Percentiles rank a stretch among this genome's conserved stretches.
Evolutionary conservation across 2,113 vertebrate species (phyloP).

Genomic region (Chloroceryle aenea): DNA sequence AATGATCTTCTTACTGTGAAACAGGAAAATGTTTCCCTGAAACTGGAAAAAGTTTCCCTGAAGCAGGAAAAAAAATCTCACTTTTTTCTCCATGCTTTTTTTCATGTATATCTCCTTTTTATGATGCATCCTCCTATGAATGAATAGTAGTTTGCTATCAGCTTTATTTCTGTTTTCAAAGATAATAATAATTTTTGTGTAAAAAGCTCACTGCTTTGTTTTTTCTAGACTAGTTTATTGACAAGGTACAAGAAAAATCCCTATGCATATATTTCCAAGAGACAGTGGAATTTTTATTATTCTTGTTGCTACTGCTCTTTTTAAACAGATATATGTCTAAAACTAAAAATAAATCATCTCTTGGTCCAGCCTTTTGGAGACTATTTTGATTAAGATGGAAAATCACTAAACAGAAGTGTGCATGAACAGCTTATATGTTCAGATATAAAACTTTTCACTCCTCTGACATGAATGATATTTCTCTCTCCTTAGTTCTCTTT

Average conservation of each 20-base stretch:
- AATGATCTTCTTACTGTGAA: not conserved
- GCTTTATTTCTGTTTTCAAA: conserved; percentile 24
- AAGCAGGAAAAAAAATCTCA: not conserved
- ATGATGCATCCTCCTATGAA: not conserved
- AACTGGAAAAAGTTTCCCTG: not conserved
- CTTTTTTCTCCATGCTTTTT: not conserved
- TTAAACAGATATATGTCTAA: not conserved
- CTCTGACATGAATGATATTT: not conserved
- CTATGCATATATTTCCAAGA: not conserved
- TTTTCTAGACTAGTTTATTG: not conserved
- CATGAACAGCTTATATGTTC: not conserved
- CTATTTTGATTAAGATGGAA: not conserved
- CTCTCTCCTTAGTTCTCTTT: not conserved
- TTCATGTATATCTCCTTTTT: not conserved
- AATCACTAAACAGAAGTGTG: not conserved
- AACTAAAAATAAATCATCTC: not conserved
- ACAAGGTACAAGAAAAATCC: not conserved
- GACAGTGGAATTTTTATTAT: not conserved
- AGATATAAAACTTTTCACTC: not conserved
- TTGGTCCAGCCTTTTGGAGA: not conserved
- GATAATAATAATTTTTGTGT: not conserved
- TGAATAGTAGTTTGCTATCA: not conserved
- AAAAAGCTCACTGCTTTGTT: not conserved
- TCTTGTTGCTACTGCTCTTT: not conserved
- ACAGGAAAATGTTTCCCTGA: not conserved